Percentiles rank a stretch among this genome's conserved stretches.
These are phyloP conservation scores for Boulengeromyrus knoepffleri DNA, from an alignment of 2,113 vertebrate genomes.

Conservation along the genomic window DNA sequence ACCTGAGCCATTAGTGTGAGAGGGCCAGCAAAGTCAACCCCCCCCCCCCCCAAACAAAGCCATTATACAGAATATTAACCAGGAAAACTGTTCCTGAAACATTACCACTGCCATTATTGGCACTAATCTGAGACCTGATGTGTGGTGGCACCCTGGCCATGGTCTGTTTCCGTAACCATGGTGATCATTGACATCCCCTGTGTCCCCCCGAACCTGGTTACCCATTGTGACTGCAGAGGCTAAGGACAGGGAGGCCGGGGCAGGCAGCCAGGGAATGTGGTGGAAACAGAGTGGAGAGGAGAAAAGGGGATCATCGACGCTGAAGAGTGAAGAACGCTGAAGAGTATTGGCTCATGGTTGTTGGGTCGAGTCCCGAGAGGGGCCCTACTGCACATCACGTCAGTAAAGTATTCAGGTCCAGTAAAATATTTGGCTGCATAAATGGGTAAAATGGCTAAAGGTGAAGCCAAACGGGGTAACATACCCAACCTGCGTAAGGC, in stretches of 20 bases:
- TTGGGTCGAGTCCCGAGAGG: not conserved
- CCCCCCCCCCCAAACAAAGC: not conserved
- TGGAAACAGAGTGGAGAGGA: not conserved
- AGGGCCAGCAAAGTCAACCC: not conserved
- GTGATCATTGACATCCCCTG: not conserved
- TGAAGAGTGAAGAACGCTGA: not conserved
- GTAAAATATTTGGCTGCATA: not conserved
- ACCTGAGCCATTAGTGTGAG: slow-evolving; percentile 5
- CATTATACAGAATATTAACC: not conserved
- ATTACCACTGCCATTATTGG: not conserved
- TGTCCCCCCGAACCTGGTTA: not conserved
- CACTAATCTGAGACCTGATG: not conserved
- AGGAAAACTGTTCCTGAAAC: not conserved
- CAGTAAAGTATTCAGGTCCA: not conserved
- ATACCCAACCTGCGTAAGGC: not conserved
- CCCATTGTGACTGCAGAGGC: not conserved
- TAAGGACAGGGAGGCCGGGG: not conserved
- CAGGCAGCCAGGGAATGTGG: not conserved
- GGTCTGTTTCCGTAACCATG: not conserved
- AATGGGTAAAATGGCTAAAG: not conserved
- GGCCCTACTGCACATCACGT: not conserved
- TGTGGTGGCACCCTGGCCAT: not conserved
- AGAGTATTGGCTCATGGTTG: not conserved
- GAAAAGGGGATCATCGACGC: not conserved
- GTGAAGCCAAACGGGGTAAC: not conserved